These are phyloP conservation scores for Drosophila tsacasi DNA, from an alignment of 1,140 invertebrate genomes.

Conservation along the genomic window DNA sequence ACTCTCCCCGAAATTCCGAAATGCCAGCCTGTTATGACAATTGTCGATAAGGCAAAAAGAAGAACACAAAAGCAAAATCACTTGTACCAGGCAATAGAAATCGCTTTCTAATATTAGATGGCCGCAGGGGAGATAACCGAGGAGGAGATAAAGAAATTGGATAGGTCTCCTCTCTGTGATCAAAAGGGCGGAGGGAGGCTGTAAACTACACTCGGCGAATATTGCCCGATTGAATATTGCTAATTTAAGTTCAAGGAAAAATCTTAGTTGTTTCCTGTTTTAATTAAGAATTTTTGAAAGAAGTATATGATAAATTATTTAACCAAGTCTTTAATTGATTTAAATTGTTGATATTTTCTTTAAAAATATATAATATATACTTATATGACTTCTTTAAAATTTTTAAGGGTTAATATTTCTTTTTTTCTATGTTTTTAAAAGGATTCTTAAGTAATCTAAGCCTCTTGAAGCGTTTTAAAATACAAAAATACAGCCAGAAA, in stretches of 20 bases:
- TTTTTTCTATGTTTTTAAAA: too few species aligned
- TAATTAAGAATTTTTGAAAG: not conserved
- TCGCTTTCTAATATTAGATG: slow-evolving; percentile 45
- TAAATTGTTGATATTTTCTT: not conserved
- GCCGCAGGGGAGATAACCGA: slow-evolving; percentile 24
- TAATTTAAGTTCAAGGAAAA: not conserved
- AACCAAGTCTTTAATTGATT: not conserved
- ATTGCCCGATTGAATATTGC: too few species aligned
- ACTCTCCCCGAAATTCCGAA: not conserved
- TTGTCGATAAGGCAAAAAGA: slow-evolving; percentile 23
- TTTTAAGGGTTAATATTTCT: too few species aligned
- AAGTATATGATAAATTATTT: not conserved
- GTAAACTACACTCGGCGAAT: not conserved
- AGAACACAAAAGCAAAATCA: slow-evolving; percentile 14
- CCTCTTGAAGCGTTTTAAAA: too few species aligned
- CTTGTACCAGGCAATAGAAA: slow-evolving; percentile 43
- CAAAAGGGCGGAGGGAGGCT: not conserved
- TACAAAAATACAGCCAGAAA: too few species aligned
- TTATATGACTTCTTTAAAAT: too few species aligned
- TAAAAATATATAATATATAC: too few species aligned
- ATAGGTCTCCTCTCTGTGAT: slow-evolving; percentile 12
- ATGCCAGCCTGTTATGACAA: not conserved
- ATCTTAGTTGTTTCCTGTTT: not conserved
- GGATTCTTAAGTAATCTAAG: too few species aligned
- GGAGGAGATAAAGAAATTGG: slow-evolving; percentile 34